Percentiles rank a stretch among this genome's conserved stretches.
These are phyloP conservation scores for Callospermophilus lateralis DNA, from an alignment of 2,113 vertebrate genomes.

Conservation along the genomic window DNA sequence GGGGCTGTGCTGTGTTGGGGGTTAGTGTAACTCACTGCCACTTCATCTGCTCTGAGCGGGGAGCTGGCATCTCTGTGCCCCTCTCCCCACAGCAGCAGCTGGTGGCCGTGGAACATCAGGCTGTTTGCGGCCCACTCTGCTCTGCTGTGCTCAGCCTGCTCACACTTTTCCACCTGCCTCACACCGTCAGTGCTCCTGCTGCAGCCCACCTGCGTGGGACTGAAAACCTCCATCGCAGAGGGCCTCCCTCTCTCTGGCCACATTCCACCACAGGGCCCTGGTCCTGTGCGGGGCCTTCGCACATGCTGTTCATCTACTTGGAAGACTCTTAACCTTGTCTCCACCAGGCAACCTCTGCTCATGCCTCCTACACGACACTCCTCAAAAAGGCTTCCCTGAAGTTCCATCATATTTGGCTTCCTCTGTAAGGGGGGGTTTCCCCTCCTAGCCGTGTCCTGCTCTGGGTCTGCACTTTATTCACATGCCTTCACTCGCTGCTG, in stretches of 20 bases:
- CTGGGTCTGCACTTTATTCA: background rate
- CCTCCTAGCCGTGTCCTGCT: rapidly evolving
- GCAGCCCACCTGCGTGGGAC: background rate
- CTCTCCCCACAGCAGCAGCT: too few relatives aligned
- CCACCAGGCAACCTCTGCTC: background rate
- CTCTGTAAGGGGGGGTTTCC: background rate
- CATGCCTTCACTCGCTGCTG: background rate
- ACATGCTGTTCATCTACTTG: too few relatives aligned
- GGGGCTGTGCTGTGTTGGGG: too few relatives aligned
- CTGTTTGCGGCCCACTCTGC: too few relatives aligned
- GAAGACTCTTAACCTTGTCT: background rate
- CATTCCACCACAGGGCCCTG: rapidly evolving
- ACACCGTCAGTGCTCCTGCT: too few relatives aligned
- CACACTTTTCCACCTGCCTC: too few relatives aligned
- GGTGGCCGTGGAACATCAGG: too few relatives aligned
- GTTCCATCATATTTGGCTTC: background rate
- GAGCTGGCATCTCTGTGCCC: background rate
- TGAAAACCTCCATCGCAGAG: background rate
- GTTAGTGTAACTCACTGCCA: background rate
- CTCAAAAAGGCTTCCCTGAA: background rate
- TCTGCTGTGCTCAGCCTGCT: too few relatives aligned
- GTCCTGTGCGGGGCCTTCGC: background rate
- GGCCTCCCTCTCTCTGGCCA: background rate
- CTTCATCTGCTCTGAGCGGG: too few relatives aligned
- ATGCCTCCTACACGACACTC: background rate